Conservation (phyloP, 2,797 vertebrate genomes). For the Cephalopachus bancanus region DNA sequence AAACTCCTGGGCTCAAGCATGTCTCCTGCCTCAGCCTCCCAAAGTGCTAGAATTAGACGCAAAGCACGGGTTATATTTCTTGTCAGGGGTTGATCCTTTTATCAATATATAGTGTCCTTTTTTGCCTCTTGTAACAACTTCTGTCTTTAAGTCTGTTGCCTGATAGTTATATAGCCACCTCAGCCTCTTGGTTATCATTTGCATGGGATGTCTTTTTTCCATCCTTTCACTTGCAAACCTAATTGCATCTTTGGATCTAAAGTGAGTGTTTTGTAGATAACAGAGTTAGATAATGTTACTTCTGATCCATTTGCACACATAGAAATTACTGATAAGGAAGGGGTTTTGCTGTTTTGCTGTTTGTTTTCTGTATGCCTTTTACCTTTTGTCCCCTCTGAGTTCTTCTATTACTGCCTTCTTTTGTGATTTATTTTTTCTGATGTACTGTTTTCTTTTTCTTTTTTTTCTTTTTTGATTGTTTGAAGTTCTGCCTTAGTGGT, state of each 20-base stretch:
- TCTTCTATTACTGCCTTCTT: neutral
- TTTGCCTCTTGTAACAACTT: neutral
- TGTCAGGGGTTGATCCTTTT: too few relatives aligned
- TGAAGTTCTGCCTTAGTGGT: constrained; percentile 6
- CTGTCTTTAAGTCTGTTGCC: neutral
- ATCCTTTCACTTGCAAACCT: neutral
- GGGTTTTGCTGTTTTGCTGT: neutral
- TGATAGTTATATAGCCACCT: neutral
- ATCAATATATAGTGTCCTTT: neutral
- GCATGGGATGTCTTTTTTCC: neutral
- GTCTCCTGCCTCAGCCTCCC: neutral
- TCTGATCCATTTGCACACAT: constrained; percentile 4
- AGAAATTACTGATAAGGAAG: neutral
- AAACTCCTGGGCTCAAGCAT: neutral
- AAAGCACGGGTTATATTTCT: too few relatives aligned
- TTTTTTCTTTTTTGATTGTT: neutral
- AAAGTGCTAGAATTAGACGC: neutral
- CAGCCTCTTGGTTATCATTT: neutral
- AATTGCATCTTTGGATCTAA: neutral
- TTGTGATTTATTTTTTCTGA: constrained; percentile 34
- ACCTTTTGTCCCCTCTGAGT: neutral
- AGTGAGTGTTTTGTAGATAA: neutral
- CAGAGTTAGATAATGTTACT: neutral
- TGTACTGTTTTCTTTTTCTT: neutral
- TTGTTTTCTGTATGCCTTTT: neutral